A percentile compares a stretch with the other conserved stretches of the same genome.
These are phyloP conservation scores for Agrilus mali DNA, from an alignment of 2,888 invertebrate genomes.

Conservation along the genomic window DNA sequence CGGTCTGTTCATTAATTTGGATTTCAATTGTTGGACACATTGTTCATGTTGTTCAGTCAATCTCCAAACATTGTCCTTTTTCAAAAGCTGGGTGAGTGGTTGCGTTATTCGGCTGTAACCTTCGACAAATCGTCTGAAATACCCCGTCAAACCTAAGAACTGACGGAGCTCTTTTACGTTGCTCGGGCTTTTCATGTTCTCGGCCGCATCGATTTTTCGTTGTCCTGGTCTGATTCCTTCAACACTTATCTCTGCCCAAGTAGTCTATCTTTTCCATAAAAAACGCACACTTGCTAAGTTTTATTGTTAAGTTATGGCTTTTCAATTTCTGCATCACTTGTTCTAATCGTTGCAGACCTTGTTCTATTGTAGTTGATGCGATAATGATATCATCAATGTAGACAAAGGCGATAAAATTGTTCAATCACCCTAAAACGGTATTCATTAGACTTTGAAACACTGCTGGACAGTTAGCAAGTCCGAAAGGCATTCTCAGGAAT, in stretches of 20 bases:
- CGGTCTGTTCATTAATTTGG: constrained; percentile 5
- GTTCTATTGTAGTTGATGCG: constrained; percentile 4
- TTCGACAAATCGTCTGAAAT: constrained; percentile 13
- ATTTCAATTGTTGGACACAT: constrained; percentile 5
- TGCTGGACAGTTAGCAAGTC: constrained; percentile 19
- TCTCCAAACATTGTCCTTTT: constrained; percentile 3
- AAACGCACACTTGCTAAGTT: constrained; percentile 13
- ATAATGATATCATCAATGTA: constrained; percentile 13
- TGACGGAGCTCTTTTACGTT: constrained; percentile 13
- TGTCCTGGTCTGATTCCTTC: constrained; percentile 13
- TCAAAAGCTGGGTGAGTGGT: constrained; percentile 10
- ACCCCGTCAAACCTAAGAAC: constrained; percentile 14
- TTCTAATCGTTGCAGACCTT: constrained; percentile 7
- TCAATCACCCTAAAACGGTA: constrained; percentile 9
- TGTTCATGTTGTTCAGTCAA: constrained; percentile 6
- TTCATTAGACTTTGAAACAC: constrained; percentile 17
- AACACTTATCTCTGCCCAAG: constrained; percentile 13
- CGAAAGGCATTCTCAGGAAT: constrained; percentile 20
- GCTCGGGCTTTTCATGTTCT: constrained; percentile 8
- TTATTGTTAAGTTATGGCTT: constrained; percentile 12
- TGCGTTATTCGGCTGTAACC: constrained; percentile 10
- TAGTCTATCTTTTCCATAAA: constrained; percentile 11
- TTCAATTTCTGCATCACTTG: constrained; percentile 7
- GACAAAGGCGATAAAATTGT: neutral
- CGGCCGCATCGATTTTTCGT: constrained; percentile 10